Percentiles rank a stretch among this genome's conserved stretches.
phyloP scores from a whole-genome alignment of 1,140 invertebrate species.

The Drosophila watanabei region DNA sequence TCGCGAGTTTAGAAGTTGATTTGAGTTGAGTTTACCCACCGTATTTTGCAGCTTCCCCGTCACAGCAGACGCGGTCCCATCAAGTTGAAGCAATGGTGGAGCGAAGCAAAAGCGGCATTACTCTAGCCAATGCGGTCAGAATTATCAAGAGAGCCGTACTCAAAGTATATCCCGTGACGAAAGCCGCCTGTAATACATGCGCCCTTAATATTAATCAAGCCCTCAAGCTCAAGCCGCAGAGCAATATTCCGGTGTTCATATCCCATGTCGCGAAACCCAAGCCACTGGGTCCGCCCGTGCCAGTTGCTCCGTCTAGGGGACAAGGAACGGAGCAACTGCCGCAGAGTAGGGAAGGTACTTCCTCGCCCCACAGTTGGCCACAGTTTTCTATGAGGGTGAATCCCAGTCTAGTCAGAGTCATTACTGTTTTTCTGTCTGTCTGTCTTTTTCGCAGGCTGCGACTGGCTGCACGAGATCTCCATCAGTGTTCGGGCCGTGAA shows the following conservation, averaged over 20 bases:
- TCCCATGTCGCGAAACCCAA: slow-evolving; percentile 8
- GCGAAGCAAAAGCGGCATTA: slow-evolving; percentile 8
- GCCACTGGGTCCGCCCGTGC: background rate
- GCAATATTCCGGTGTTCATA: background rate
- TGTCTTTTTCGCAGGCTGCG: slow-evolving; percentile 89
- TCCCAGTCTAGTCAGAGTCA: background rate
- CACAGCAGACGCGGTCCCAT: slow-evolving; percentile 39
- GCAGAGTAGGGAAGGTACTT: slow-evolving; percentile 51
- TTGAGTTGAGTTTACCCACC: slow-evolving; percentile 10
- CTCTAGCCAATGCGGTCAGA: slow-evolving; percentile 5
- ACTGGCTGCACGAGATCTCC: slow-evolving; percentile 96
- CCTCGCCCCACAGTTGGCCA: background rate
- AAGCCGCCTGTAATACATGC: background rate
- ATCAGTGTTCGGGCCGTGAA: slow-evolving; percentile 92
- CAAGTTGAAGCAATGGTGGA: slow-evolving; percentile 44
- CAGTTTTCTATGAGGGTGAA: background rate
- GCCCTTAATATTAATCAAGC: slow-evolving; percentile 13
- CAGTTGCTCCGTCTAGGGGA: slow-evolving; percentile 15
- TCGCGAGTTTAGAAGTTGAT: slow-evolving; percentile 1
- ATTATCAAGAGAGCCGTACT: slow-evolving; percentile 31
- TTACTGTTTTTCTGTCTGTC: background rate
- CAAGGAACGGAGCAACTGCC: slow-evolving; percentile 14
- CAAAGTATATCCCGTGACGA: slow-evolving; percentile 29
- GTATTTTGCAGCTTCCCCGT: slow-evolving; percentile 49
- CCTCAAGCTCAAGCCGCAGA: slow-evolving; percentile 7